Evolutionary conservation across 2,888 invertebrate species (phyloP).

Genomic region (Zonitis immaculata): DNA sequence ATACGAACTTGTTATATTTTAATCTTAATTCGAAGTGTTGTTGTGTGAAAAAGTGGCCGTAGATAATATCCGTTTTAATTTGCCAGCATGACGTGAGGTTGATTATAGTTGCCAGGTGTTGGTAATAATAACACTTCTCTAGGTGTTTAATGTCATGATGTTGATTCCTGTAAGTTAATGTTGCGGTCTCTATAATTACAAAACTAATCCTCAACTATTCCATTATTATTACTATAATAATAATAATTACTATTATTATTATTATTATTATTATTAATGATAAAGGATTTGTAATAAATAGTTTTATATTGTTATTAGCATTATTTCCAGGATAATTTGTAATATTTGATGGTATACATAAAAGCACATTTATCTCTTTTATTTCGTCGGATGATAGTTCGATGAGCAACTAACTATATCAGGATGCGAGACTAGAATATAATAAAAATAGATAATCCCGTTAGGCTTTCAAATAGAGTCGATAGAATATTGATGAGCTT

Average conservation of each 20-base stretch:
- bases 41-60: slow-evolving; percentile 13
- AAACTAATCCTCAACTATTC: slow-evolving; percentile 10
- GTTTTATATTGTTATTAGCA: not conserved
- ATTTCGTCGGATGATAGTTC: not conserved
- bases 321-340: not conserved
- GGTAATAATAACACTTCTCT: slow-evolving; percentile 18
- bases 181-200: slow-evolving; percentile 11
- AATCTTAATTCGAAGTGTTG: slow-evolving; percentile 20
- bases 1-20: not conserved
- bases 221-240: slow-evolving; percentile 4
- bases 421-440: not conserved
- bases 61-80: slow-evolving; percentile 20
- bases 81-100: slow-evolving; percentile 17
- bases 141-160: slow-evolving; percentile 17
- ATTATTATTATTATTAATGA: too few relatives aligned
- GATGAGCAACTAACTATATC: not conserved
- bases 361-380: not conserved
- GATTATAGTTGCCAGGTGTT: slow-evolving; percentile 20
- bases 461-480: not conserved
- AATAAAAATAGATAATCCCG: not conserved
- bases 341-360: not conserved
- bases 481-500: not conserved
- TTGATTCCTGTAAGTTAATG: slow-evolving; percentile 16
- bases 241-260: not conserved
- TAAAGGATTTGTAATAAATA: too few relatives aligned